Percentiles rank a stretch among this genome's conserved stretches.
Evolutionary conservation across 1,140 invertebrate genomes (phyloP).

Genomic region (Lordiphosa stackelbergi): DNA sequence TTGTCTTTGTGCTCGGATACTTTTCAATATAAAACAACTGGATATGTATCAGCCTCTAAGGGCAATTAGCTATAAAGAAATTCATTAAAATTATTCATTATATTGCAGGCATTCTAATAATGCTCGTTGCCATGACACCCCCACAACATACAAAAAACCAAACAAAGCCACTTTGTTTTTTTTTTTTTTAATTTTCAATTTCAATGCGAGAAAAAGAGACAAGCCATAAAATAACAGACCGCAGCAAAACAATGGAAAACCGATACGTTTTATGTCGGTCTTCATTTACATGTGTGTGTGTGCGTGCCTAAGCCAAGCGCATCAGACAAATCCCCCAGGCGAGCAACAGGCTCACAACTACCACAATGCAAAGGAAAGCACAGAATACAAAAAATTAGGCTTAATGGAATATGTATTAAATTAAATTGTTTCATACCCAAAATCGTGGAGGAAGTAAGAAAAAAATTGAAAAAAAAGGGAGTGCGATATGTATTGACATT

Average conservation of each 20-base stretch:
- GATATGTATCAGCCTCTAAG: too few relatives aligned
- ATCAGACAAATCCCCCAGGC: constrained; percentile 30
- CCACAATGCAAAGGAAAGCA: background rate
- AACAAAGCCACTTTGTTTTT: constrained; percentile 9
- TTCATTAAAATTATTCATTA: constrained; percentile 12
- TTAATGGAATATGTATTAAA: constrained; percentile 42
- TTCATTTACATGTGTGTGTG: constrained; percentile 39
- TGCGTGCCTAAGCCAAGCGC: constrained; percentile 12
- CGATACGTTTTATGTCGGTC: constrained; percentile 30
- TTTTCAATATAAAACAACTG: too few relatives aligned
- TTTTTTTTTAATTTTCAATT: constrained; percentile 44
- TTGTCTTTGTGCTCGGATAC: background rate
- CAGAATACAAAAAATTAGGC: constrained; percentile 21
- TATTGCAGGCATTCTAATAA: constrained; percentile 33
- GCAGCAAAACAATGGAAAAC: constrained; percentile 39
- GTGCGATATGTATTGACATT: constrained; percentile 4
- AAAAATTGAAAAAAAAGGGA: background rate
- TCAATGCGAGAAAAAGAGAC: constrained; percentile 30
- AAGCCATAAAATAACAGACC: constrained; percentile 34
- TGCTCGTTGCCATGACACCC: constrained; percentile 11
- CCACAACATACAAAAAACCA: constrained; percentile 4
- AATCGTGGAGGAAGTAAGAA: constrained; percentile 6
- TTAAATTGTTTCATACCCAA: constrained; percentile 29
- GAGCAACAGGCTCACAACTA: constrained; percentile 30
- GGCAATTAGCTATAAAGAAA: constrained; percentile 1